Percentiles rank a stretch among this genome's conserved stretches.
These are phyloP conservation scores for Koerneria pararmatus DNA, from an alignment of 2,888 invertebrate species.

Conservation along the genomic window DNA sequence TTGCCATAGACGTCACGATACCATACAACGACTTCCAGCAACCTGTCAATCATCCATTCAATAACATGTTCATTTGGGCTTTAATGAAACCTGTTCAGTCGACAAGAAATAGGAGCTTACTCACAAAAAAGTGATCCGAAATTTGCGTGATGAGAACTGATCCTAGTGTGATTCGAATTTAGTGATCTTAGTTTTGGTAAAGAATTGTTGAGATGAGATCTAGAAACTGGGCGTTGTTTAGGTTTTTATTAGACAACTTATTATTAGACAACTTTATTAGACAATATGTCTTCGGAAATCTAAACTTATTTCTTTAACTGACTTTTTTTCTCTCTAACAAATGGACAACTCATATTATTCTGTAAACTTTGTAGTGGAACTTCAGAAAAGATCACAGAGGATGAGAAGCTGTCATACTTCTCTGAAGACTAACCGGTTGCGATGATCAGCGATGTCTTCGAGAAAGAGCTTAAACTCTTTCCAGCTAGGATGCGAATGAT, in stretches of 20 bases:
- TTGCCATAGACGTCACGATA: conserved; percentile 43
- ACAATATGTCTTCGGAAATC: background rate
- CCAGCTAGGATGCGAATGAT: conserved; percentile 46
- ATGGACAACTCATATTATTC: background rate
- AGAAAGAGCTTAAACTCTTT: conserved; percentile 37
- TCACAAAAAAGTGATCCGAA: no score
- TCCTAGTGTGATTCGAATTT: no score
- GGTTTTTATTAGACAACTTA: background rate
- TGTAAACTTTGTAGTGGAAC: background rate
- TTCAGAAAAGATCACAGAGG: no score
- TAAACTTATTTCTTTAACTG: background rate
- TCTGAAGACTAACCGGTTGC: conserved; percentile 30
- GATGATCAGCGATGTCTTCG: conserved; percentile 43
- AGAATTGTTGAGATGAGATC: no score
- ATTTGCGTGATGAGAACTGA: no score
- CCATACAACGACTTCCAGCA: conserved; percentile 40
- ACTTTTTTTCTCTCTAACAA: conserved; percentile 8
- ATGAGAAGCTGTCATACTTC: no score
- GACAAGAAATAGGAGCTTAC: no score
- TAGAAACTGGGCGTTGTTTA: no score
- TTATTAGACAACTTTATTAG: background rate
- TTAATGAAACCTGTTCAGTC: background rate
- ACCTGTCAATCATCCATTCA: no score
- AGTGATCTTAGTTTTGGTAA: no score
- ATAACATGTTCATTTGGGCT: no score